Percentiles rank a stretch among this genome's conserved stretches.
Conservation (phyloP, 2,113 vertebrate genomes). For the Cichladusa arquata region DNA sequence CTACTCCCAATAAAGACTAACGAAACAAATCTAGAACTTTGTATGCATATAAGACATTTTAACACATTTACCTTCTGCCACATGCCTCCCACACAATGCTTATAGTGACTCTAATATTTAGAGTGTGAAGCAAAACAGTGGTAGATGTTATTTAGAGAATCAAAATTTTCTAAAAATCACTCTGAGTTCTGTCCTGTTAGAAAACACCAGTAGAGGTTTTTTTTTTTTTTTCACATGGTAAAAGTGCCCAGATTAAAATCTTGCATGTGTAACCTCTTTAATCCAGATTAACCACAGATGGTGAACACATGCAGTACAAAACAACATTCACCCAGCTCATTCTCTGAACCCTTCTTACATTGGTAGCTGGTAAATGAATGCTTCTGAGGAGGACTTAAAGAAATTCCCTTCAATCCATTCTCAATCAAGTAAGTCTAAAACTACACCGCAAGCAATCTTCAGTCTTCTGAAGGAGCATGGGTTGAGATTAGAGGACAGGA, state of each 20-base stretch:
- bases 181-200: not conserved
- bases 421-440: not conserved
- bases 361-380: not conserved
- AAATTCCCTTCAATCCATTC: not conserved
- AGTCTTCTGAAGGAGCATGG: not conserved
- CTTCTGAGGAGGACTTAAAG: not conserved
- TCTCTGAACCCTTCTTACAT: not conserved
- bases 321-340: not conserved
- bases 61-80: slow-evolving; percentile 5
- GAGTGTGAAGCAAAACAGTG: not conserved
- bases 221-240: not conserved
- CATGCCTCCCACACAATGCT: not conserved
- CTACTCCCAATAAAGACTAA: not conserved
- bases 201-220: not conserved
- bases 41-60: not conserved
- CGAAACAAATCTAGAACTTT: not conserved
- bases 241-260: not conserved
- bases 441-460: not conserved
- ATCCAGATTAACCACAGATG: not conserved
- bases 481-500: not conserved
- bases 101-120: not conserved
- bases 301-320: not conserved
- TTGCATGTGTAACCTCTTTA: not conserved
- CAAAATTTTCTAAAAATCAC: not conserved
- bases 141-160: not conserved